These are phyloP conservation scores for Babyrousa celebensis DNA, from an alignment of 2,797 vertebrate genomes.

Conservation along the genomic window DNA sequence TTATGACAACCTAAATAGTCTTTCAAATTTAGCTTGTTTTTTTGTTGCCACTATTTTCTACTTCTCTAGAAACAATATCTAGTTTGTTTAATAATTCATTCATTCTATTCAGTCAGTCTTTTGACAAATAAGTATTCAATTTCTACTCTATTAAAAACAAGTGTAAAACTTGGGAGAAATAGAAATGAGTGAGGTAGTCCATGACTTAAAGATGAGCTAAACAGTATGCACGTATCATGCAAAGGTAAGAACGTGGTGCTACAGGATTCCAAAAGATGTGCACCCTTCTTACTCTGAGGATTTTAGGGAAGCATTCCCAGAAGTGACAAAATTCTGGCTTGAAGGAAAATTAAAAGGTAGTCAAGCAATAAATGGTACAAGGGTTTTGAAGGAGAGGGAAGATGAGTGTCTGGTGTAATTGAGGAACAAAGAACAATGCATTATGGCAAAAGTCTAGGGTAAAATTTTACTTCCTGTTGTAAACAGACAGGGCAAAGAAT, in stretches of 20 bases:
- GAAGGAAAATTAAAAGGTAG: background rate
- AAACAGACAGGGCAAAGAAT: background rate
- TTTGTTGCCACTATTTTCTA: background rate
- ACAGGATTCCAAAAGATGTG: background rate
- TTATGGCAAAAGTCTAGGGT: background rate
- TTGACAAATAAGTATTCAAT: background rate
- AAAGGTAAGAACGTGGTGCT: accelerated
- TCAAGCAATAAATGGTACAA: background rate
- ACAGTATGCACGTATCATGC: background rate
- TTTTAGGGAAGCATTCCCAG: background rate
- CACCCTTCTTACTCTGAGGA: background rate
- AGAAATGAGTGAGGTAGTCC: background rate
- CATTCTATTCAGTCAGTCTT: background rate
- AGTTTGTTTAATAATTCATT: background rate
- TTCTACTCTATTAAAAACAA: background rate
- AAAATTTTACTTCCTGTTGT: background rate
- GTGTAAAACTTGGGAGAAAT: background rate
- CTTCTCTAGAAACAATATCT: background rate
- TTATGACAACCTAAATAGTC: background rate
- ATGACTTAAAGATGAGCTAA: background rate
- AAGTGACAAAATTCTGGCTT: background rate
- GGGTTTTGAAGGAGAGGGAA: background rate
- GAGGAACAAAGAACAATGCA: background rate
- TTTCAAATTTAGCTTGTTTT: background rate
- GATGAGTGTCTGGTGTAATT: background rate